These are phyloP conservation scores for Parnassius smintheus DNA, from an alignment of 2,888 invertebrate genomes.

Conservation along the genomic window DNA sequence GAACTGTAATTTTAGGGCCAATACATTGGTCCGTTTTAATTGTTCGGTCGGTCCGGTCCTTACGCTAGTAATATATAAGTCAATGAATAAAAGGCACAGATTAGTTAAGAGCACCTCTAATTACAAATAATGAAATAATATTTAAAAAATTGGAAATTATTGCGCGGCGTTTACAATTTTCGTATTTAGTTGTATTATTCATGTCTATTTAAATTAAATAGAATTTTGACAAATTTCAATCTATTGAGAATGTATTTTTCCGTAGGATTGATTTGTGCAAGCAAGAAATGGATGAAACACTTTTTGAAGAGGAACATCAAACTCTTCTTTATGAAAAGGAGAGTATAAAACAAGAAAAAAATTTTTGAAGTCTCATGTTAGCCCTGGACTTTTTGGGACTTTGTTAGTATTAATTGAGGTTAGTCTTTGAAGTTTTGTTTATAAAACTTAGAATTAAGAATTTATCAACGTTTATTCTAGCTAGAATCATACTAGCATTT, in stretches of 20 bases:
- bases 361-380: constrained; percentile 36
- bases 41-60: too few species aligned
- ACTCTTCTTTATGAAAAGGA: constrained; percentile 38
- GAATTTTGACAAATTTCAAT: not conserved
- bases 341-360: constrained; percentile 39
- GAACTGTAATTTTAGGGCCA: too few species aligned
- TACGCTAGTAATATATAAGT: too few species aligned
- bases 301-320: constrained; percentile 44
- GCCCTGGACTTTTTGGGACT: constrained; percentile 37
- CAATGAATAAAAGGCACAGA: too few species aligned
- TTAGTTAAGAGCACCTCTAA: too few species aligned
- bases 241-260: constrained; percentile 30
- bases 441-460: too few species aligned
- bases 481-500: too few species aligned
- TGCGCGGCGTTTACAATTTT: constrained; percentile 36
- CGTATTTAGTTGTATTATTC: too few species aligned
- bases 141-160: constrained; percentile 7
- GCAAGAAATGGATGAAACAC: constrained; percentile 41
- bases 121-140: not conserved
- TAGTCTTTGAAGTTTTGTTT: constrained; percentile 22
- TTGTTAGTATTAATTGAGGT: constrained; percentile 51
- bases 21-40: too few species aligned
- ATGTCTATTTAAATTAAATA: too few species aligned
- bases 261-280: constrained; percentile 46
- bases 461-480: too few species aligned